Base-by-base conservation (phyloP, 2,113 vertebrate species). In the Paramormyrops kingsleyae region DNA sequence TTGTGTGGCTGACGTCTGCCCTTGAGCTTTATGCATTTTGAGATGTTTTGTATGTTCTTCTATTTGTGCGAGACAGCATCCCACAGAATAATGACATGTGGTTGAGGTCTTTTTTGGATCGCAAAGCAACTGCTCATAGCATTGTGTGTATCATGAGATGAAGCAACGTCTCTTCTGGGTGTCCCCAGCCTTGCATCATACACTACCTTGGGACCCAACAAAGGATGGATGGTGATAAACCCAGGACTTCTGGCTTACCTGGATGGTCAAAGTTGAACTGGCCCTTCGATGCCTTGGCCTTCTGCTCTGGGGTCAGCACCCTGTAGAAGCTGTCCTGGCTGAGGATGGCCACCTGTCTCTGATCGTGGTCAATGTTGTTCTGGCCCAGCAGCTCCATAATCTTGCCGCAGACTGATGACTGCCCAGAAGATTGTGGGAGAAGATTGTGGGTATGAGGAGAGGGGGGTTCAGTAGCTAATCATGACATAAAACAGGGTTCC, bases 261-360 rank as follows among this genome's bases (percentile, higher is more conserved):
- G 98, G 98, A 94, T 99, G 98, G 94, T 99, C 98, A 89, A 99
- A 99, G 95, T 99, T 99, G 96, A 97, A 99, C 92, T 99, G 98
- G 92, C 98, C 98, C 94, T 98, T 99, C 21, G 95, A 92, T 0
- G 97, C 98, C 93, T 98, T 99, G 94, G 96, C 96, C 93, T 99
- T 99, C 96, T 99, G 98, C 92, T 99, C 98, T 0, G 97, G 94
- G 6, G 98, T 99, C 85, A 99, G 96, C 92, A 97, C 98, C 0
- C 96, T 96, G 94, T 99, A 99, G 96, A 99, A 99, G 94, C 98
- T 99, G 93, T 99, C 98, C 92, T 99, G 98, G 94, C 98, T 99
- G 90, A 99, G 96, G n/a, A 98, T 99, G 83, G 95, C 98, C 94
- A 99, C 98, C 94, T 99, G 97, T 90, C 98, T 96, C 95, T 99